Evolutionary conservation across 2,888 invertebrate genomes (phyloP).

Genomic region (Thysanoteuthis rhombus): DNA sequence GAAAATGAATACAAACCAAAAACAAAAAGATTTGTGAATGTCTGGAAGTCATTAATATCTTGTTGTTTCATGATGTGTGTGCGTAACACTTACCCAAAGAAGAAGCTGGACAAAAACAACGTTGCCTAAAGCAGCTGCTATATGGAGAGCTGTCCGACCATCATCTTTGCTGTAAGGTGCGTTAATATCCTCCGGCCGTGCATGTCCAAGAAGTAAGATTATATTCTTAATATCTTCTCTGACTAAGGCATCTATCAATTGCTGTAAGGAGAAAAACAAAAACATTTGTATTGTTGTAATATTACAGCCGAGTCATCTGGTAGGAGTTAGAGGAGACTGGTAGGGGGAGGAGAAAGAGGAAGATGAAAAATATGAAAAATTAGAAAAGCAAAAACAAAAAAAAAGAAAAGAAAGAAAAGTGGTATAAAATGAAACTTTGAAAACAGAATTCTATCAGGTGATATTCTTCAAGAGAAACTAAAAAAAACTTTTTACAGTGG

Average conservation of each 20-base stretch:
- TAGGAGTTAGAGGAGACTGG: too few species aligned
- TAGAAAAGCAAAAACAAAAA: too few species aligned
- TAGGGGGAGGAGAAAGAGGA: too few species aligned
- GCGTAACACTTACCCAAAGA: conserved; percentile 83
- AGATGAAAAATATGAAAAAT: too few species aligned
- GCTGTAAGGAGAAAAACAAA: conserved; percentile 67
- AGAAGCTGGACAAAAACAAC: conserved; percentile 90
- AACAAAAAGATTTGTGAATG: not conserved
- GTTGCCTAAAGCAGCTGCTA: conserved; percentile 85
- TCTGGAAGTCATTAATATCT: not conserved
- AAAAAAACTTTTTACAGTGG: too few species aligned
- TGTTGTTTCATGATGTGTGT: not conserved
- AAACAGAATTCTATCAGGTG: too few species aligned
- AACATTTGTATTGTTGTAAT: too few species aligned
- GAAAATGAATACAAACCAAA: too few species aligned
- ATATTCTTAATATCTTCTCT: conserved; percentile 66
- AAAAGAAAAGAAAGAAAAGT: too few species aligned
- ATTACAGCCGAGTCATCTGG: too few species aligned
- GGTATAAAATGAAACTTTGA: too few species aligned
- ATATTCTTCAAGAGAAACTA: too few species aligned
- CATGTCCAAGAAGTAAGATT: conserved; percentile 71
- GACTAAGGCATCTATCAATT: conserved; percentile 68
- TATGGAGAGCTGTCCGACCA: conserved; percentile 83
- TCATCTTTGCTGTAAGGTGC: conserved; percentile 80
- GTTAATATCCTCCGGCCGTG: conserved; percentile 78